Evolutionary conservation across 2,888 invertebrate genomes (phyloP), one percentile per base, ranked within the genome.

Genomic region (Zeuzera pyrina): DNA sequence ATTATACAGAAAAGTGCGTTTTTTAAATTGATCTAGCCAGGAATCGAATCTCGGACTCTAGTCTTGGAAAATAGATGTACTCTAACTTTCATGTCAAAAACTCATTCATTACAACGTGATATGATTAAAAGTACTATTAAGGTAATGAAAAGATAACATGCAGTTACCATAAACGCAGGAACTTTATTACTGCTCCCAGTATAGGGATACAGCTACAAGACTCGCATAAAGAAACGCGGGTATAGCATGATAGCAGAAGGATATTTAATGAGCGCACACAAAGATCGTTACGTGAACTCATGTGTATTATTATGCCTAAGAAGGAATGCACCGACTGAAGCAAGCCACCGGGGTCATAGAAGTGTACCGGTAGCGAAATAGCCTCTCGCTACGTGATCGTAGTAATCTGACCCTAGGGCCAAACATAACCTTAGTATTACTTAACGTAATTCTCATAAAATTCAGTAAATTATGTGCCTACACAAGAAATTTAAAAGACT

Each of bases 231-330:
- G 45, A 42, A 32, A 34, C 36, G 50, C 44, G 42, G 48, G 59
- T 59, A 58, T 58, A 38, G 50, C 58, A 58, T 58, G 61, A 58
- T 65, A 61, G 60, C 58, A 60, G 56, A 49, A 57, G 55, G 57
- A 55, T 52, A 64, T 64, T 61, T 81, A 79, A 79, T 79, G 72
- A 78, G 71, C 61, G 59, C 58, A 60, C 63, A 57, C 55, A 56
- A 44, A 55, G 71, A 71, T 81, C 70, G 76, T 74, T 76, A 72
- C 62, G 69, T 47, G 51, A 51, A 56, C 65, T 67, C 66, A 70
- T 70, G 70, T 73, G 77, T 79, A 76, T 78, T 79, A 79, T 79
- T 79, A 79, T 60, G 69, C 73, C 73, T 55, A 70, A 77, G 73
- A 77, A 73, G 81, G 81, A 78, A 78, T 77, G 76, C 58, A 51